Percentiles rank a stretch among this genome's conserved stretches.
phyloP scores from a whole-genome alignment of 2,113 vertebrate species.

The Tichodroma muraria region DNA sequence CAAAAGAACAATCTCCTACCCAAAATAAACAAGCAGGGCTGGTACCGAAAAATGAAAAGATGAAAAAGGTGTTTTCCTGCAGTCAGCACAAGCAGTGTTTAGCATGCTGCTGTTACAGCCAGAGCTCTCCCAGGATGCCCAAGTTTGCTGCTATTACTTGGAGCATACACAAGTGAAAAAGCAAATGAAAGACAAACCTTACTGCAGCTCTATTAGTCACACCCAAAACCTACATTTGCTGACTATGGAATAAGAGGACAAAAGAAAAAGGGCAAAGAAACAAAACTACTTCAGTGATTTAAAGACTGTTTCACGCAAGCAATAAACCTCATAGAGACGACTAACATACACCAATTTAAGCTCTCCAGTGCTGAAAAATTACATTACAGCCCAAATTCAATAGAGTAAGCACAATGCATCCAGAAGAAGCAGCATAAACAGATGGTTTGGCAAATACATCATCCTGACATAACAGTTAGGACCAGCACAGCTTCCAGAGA shows the following conservation, averaged over 20 bases:
- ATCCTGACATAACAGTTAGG: neutral
- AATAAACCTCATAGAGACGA: neutral
- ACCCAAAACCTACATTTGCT: neutral
- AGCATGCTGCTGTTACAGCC: neutral
- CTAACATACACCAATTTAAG: neutral
- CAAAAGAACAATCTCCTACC: neutral
- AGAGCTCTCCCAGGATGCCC: neutral
- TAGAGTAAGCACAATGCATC: neutral
- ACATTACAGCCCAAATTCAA: neutral
- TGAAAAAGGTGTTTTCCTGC: neutral
- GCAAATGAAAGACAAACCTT: neutral
- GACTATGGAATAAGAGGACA: neutral
- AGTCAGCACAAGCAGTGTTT: neutral
- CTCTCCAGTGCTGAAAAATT: neutral
- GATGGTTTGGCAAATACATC: neutral
- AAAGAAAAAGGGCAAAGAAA: neutral
- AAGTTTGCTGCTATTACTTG: neutral
- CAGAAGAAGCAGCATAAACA: slow-evolving; percentile 14
- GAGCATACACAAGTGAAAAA: neutral
- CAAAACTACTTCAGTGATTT: neutral
- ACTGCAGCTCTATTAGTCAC: neutral
- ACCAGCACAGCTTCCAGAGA: neutral
- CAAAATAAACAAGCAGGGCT: neutral
- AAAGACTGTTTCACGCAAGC: neutral
- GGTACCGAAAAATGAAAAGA: neutral